Evolutionary conservation across 2,888 invertebrate species (phyloP), one percentile per base, ranked within the genome.

Genomic region (Ariolimax columbianus): DNA sequence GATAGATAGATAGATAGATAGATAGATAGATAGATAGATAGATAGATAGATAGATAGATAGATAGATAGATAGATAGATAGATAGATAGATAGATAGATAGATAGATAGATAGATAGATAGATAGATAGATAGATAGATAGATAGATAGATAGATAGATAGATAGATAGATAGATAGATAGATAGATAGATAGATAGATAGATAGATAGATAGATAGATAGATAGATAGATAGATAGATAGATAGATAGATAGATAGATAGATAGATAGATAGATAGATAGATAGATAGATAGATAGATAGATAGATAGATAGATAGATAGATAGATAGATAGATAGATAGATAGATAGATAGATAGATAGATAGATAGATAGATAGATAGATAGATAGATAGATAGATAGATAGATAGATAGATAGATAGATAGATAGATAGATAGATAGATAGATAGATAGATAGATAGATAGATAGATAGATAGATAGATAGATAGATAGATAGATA

Each of bases 91-190:
- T 14, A 68, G 68, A 68, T 14, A 68, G 68, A 68, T 14, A 68
- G 68, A 68, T 19, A 36, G 68, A 68, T 36, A 36, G 68, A 68
- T 19, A 36, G 68, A 68, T 19, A 33, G 68, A 68, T 36, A 19
- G 68, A 68, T 36, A 19, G 68, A 36, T 36, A 19, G 68, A 36
- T 36, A 33, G 36, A 36, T 36, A 33, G 68, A 38, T 36, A 33
- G 68, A 68, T 36, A 33, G 68, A 38, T 36, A 33, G 68, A 68
- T 36, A 68, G 68, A 38, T 36, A 68, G 68, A 68, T 36, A 68
- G 68, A 38, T 36, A 68, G 68, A 68, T 36, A 68, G 68, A 68
- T 36, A 68, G 68, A 68, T 36, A 68, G 68, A 68, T 36, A 68
- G 68, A 68, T 36, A 68, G 68, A 68, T 36, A 68, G 68, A 68